phyloP scores from a whole-genome alignment of 2,888 invertebrate genomes.

The Caradrina clavipalpis region DNA sequence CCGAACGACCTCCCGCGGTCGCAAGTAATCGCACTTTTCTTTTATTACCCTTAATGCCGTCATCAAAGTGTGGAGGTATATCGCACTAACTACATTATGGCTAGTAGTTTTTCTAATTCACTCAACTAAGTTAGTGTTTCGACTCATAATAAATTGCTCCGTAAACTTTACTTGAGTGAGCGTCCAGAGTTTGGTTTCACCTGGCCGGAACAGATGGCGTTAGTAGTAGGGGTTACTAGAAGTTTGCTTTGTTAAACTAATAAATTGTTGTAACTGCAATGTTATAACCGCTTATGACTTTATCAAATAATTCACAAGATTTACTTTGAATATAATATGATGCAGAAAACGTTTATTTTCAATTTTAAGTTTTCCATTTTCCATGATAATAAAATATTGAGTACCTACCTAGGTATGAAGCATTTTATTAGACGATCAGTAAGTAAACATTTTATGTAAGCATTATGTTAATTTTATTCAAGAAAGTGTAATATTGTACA shows the following conservation, averaged over 20 bases:
- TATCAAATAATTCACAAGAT: neutral
- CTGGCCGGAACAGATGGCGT: conserved; percentile 64
- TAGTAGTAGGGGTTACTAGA: conserved; percentile 40
- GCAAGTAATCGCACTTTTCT: conserved; percentile 78
- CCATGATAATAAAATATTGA: neutral
- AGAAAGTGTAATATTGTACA: conserved; percentile 14
- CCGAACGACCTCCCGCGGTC: conserved; percentile 75
- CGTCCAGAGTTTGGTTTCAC: conserved; percentile 45
- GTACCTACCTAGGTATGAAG: neutral
- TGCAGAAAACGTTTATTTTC: neutral
- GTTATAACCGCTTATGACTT: neutral
- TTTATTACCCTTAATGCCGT: conserved; percentile 78
- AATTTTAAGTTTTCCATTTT: neutral
- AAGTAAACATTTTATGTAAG: neutral
- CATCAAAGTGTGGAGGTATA: conserved; percentile 71
- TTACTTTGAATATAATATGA: neutral
- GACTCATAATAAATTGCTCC: conserved; percentile 64
- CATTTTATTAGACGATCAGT: neutral
- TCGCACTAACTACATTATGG: conserved; percentile 64
- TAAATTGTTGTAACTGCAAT: neutral
- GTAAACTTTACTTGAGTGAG: conserved; percentile 57
- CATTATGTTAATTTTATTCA: conserved; percentile 4
- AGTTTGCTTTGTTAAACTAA: conserved; percentile 13
- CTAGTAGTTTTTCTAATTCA: conserved; percentile 67
- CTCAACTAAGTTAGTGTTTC: conserved; percentile 66